Evolutionary conservation across 2,888 invertebrate species (phyloP), one percentile per base, ranked within the genome.

Genomic region (Acholoe squamosa): DNA sequence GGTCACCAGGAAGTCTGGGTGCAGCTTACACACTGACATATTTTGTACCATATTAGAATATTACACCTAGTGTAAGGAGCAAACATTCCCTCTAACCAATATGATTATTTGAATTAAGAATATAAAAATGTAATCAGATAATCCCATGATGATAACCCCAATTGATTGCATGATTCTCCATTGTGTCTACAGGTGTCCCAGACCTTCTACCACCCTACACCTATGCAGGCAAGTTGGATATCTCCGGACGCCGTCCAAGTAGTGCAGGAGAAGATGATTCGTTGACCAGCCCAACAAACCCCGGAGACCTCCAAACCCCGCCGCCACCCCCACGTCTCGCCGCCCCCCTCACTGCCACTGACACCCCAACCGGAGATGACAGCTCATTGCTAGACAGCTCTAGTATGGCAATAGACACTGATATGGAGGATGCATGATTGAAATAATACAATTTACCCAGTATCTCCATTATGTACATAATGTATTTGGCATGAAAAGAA

Each of bases 341-440:
- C 31, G 14, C 71, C 16, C 34, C 43, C 0, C 67, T 89, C n/a
- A 28, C 34, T 7, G 16, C 54, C n/a, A 12, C 14, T 22, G 76
- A 52, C 52, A 51, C 71, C 14, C 10, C 34, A 10, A 19, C 56
- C 22, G 84, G 43, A 31, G 51, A 19, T 28, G 90, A 90, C 61
- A 80, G 54, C 56, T 90, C 90, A 12, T 31, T 80, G 22, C 84
- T 51, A 0, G 89, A 91, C 56, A 77, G 77, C 31, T 91, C 90
- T 31, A 90, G 67, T 76, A 91, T 91, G 91, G 90, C 91, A 19
- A 91, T 91, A n/a, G 91, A 91, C 86, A 91, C 91, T 22, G 90
- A 90, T 77, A 91, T 91, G 86, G 90, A 91, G 31, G 91, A 91
- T 43, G 52, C 89, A n/a, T 91, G 51, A 43, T 43, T 43, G 10